Evolutionary conservation across 2,113 vertebrate genomes (phyloP).

Genomic region (Xyrauchen texanus): DNA sequence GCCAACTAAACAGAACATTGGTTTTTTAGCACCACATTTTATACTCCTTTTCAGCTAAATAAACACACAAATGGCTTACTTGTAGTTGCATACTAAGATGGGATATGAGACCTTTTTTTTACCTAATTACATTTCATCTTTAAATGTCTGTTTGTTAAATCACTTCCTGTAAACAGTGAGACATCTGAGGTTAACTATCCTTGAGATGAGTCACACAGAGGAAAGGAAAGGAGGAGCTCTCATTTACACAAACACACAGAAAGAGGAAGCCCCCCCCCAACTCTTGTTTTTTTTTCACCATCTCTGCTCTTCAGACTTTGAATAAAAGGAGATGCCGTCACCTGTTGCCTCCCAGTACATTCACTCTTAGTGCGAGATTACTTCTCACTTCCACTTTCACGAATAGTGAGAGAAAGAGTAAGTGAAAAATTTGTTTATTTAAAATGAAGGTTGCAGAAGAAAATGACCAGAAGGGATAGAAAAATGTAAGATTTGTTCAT

Average conservation of each 20-base stretch:
- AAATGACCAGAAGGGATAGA: constrained; percentile 29
- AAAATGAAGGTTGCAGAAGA: constrained; percentile 3
- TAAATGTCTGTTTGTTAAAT: background rate
- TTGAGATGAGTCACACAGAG: background rate
- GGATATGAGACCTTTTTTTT: no score
- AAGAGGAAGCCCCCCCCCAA: background rate
- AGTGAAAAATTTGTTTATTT: background rate
- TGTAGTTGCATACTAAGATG: background rate
- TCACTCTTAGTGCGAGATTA: background rate
- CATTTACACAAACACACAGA: background rate
- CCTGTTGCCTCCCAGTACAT: no score
- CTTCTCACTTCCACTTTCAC: constrained; percentile 10
- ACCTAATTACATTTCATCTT: no score
- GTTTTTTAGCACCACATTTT: no score
- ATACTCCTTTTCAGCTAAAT: no score
- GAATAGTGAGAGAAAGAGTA: background rate
- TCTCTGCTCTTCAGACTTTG: constrained; percentile 9
- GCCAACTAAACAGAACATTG: no score
- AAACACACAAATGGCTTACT: no score
- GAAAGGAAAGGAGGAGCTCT: constrained; percentile 15
- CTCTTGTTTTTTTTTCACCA: constrained; percentile 12
- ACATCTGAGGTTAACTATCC: constrained; percentile 42
- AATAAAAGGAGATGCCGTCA: background rate
- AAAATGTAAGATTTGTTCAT: constrained; percentile 41
- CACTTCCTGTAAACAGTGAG: background rate